Base-by-base conservation (phyloP, 2,113 vertebrate genomes). In the Spheniscus mendiculus region DNA sequence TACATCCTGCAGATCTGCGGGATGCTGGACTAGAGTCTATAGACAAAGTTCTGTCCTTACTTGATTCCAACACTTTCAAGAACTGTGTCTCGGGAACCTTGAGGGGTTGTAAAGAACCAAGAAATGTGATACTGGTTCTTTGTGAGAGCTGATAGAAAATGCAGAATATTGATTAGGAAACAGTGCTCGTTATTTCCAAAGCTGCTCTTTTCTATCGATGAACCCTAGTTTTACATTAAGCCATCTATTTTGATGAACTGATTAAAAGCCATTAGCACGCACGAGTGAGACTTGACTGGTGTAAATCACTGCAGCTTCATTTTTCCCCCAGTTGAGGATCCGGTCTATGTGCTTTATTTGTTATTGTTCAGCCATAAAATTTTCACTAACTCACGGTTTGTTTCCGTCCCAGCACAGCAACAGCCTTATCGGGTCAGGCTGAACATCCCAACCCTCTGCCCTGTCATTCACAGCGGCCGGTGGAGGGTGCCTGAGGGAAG, bases 361-460 rank as follows among this genome's bases (percentile, higher is more conserved):
- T 78, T 38, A 12, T 25, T 77, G 45, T 32, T 78, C 56, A 71
- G 36, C 27, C 36, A n/a, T 66, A 32, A 66, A 26, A 6, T 12
- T 53, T 45, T 83, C 6, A 50, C 34, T 56, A 15, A 15, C 9
- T 70, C 9, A 3, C 15, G 2, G 4, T 44, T 71, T 53, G 15
- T 59, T 94, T 63, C 38, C 36, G 34, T 2, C 45, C 12, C 8
- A 70, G 56, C 67, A 27, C 7, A 77, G 18, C 21, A 36, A 10
- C 7, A 42, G 38, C 50, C 0, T 0, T 3, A 42, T 5, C 5
- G 9, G 8, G 63, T 71, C 29, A 66, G 40, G 6, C 7, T 29
- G 40, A 71, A 26, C 15, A 30, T 56, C 14, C 44, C 27, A 49
- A 0, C 15, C 16, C 42, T 45, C 77, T 44, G 20, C 11, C 53